Conservation (phyloP, 2,888 invertebrate species). For the Hypena proboscidalis region DNA sequence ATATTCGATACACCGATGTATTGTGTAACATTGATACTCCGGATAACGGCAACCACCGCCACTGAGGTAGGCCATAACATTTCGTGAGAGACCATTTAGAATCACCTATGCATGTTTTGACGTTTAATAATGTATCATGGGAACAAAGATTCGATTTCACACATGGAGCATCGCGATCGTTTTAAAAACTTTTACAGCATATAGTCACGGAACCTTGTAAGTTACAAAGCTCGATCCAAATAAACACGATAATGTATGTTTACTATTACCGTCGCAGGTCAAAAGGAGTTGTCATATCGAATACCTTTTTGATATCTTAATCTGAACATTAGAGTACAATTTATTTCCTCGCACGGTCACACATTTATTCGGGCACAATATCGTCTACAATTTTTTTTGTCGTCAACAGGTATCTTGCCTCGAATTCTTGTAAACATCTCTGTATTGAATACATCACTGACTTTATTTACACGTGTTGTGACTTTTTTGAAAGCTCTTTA, state of each 20-base stretch:
- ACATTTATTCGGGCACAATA: constrained; percentile 19
- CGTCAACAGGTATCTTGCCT: constrained; percentile 10
- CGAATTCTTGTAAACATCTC: constrained; percentile 18
- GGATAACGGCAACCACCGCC: constrained; percentile 62
- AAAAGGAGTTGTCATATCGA: constrained; percentile 18
- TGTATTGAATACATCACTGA: constrained; percentile 1
- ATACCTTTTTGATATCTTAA: constrained; percentile 29
- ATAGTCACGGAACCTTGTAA: constrained; percentile 57
- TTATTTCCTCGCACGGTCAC: constrained; percentile 21
- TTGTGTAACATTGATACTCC: constrained; percentile 61
- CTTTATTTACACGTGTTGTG: constrained; percentile 17
- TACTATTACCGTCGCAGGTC: constrained; percentile 32
- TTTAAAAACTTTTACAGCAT: constrained; percentile 52
- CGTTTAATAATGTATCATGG: constrained; percentile 67
- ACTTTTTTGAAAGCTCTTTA: constrained; percentile 8
- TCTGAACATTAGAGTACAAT: constrained; percentile 25
- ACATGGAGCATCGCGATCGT: constrained; percentile 57
- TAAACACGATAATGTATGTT: constrained; percentile 38
- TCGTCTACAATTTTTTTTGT: constrained; percentile 16
- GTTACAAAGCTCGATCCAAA: constrained; percentile 39
- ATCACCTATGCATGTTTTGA: constrained; percentile 56
- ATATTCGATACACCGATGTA: constrained; percentile 64
- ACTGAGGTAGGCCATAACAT: constrained; percentile 69
- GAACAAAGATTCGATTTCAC: constrained; percentile 67
- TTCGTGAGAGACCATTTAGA: constrained; percentile 67